A percentile compares a stretch with the other conserved stretches of the same genome.
Conservation (phyloP, 1,140 invertebrate species). For the Cataglyphis hispanica region DNA sequence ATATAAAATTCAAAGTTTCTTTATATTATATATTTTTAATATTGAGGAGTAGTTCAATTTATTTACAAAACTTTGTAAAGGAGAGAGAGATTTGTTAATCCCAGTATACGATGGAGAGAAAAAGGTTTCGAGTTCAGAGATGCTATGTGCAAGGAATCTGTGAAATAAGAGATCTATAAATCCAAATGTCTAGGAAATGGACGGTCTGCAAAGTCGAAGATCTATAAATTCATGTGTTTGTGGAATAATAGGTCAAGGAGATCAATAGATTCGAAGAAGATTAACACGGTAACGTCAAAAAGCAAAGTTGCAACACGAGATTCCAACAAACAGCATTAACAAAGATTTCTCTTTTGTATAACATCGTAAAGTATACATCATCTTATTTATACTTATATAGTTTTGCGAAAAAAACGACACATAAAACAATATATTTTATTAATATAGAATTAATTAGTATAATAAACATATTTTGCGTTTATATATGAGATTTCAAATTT, state of each 20-base stretch:
- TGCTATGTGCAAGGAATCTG: slow-evolving; percentile 4
- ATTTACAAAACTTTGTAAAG: neutral
- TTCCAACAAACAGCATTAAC: neutral
- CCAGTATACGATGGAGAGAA: neutral
- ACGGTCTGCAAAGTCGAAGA: neutral
- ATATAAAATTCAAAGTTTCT: too few species aligned
- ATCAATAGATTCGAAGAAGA: neutral
- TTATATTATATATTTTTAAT: neutral
- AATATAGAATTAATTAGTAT: neutral
- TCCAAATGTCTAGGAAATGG: slow-evolving; percentile 7
- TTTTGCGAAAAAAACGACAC: neutral
- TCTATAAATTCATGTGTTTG: slow-evolving; percentile 36
- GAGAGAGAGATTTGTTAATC: neutral
- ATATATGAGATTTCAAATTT: neutral
- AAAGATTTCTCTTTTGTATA: neutral
- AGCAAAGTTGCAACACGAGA: neutral
- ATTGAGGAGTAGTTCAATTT: neutral
- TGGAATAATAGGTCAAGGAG: slow-evolving; percentile 20
- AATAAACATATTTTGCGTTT: neutral
- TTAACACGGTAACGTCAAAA: slow-evolving; percentile 1
- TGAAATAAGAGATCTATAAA: slow-evolving; percentile 36
- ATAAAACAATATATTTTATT: slow-evolving; percentile 22
- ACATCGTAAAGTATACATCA: slow-evolving; percentile 8
- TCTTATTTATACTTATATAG: slow-evolving; percentile 6
- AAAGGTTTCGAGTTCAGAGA: slow-evolving; percentile 4